These are phyloP conservation scores for Acrobeloides nanus DNA, from an alignment of 2,888 invertebrate genomes.

Conservation along the genomic window DNA sequence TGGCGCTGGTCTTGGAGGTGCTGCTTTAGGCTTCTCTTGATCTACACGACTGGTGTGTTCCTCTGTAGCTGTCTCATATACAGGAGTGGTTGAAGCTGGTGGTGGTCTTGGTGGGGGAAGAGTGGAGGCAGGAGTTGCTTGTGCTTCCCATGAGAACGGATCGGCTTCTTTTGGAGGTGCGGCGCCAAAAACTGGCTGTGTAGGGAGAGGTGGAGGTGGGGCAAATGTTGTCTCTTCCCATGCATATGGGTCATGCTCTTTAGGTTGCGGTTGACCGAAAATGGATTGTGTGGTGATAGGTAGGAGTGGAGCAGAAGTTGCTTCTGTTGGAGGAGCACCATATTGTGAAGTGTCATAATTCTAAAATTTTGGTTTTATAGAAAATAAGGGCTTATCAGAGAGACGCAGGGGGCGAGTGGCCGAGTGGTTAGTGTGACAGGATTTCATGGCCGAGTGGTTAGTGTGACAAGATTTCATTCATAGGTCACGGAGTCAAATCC, in stretches of 20 bases:
- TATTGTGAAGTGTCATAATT: slow-evolving; percentile 13
- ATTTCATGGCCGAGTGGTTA: too few relatives aligned
- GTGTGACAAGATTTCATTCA: too few relatives aligned
- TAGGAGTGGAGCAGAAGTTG: too few relatives aligned
- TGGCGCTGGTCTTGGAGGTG: slow-evolving; percentile 17
- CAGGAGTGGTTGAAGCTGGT: slow-evolving; percentile 18
- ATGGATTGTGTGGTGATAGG: too few relatives aligned
- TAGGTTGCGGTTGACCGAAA: slow-evolving; percentile 1
- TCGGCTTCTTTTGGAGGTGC: slow-evolving; percentile 25
- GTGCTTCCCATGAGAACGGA: slow-evolving; percentile 44
- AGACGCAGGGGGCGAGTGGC: too few relatives aligned
- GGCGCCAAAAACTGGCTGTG: too few relatives aligned
- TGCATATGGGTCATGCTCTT: slow-evolving; percentile 25
- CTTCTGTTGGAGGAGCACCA: slow-evolving; percentile 18
- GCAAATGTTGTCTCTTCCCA: slow-evolving; percentile 20
- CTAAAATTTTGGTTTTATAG: too few relatives aligned
- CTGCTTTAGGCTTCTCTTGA: slow-evolving; percentile 9
- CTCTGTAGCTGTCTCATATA: slow-evolving; percentile 5
- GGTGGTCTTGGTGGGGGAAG: slow-evolving; percentile 27
- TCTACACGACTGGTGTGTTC: too few relatives aligned
- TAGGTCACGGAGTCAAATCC: too few relatives aligned
- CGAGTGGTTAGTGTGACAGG: too few relatives aligned
- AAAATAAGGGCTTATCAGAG: too few relatives aligned
- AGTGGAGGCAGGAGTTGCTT: slow-evolving; percentile 20
- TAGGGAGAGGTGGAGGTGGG: background rate